A percentile compares a stretch with the other conserved stretches of the same genome.
Conservation (phyloP, 2,888 invertebrate genomes). For the Tolmerus cingulatus region DNA sequence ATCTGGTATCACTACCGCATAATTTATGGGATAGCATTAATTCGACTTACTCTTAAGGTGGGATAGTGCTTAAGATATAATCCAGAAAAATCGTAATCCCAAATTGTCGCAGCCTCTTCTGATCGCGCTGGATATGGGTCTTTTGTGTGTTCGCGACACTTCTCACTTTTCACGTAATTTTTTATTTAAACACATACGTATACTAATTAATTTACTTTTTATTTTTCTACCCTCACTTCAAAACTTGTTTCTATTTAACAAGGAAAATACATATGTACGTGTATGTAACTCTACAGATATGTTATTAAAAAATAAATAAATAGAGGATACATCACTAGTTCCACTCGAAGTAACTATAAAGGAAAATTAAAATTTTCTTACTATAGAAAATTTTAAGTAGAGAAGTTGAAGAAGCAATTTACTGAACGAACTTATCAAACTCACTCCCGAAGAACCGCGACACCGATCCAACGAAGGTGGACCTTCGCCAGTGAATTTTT, state of each 20-base stretch:
- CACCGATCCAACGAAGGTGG: neutral
- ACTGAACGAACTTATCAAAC: neutral
- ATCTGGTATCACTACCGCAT: neutral
- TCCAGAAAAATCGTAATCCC: conserved; percentile 35
- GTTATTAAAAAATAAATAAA: no score
- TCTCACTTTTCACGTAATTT: neutral
- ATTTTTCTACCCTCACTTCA: neutral
- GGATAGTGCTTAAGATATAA: neutral
- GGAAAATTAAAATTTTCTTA: neutral
- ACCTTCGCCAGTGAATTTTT: conserved; percentile 19
- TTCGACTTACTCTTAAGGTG: conserved; percentile 7
- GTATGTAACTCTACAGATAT: no score
- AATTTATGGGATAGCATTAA: neutral
- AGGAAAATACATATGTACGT: neutral
- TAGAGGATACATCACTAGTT: neutral
- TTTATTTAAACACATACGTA: neutral
- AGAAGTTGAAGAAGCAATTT: neutral
- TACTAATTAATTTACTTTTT: neutral
- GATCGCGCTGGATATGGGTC: neutral
- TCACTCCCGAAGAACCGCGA: neutral
- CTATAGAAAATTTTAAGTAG: neutral
- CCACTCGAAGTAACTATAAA: neutral
- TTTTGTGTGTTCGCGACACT: neutral
- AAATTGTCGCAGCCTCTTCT: neutral
- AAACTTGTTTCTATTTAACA: neutral